A percentile compares a stretch with the other conserved stretches of the same genome.
These are phyloP conservation scores for Silurus glanis DNA, from an alignment of 2,113 vertebrate genomes.

Conservation along the genomic window DNA sequence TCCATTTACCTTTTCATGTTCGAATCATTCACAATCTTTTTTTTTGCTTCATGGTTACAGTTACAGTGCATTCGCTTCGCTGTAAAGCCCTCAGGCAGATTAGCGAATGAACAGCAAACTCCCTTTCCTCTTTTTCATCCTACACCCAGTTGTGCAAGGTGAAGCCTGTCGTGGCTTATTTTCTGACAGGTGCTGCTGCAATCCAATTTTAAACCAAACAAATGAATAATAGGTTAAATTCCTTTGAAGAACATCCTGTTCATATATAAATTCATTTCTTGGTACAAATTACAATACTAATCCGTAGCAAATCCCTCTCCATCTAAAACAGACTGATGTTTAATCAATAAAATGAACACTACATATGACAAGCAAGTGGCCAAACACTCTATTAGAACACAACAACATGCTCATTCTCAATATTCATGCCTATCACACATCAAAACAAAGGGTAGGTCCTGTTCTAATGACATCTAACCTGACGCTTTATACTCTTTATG, in stretches of 20 bases:
- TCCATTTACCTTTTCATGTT: neutral
- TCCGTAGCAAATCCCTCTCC: neutral
- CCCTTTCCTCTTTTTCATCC: slow-evolving; percentile 9
- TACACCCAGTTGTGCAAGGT: slow-evolving; percentile 13
- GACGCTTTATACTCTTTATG: slow-evolving; percentile 6
- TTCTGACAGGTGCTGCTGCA: neutral
- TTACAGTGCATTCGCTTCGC: neutral
- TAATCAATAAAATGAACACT: slow-evolving; percentile 28
- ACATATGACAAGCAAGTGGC: slow-evolving; percentile 39
- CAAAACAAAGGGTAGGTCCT: slow-evolving; percentile 32
- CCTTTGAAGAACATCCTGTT: neutral
- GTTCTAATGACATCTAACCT: slow-evolving; percentile 13
- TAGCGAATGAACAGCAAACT: neutral
- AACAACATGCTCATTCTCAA: slow-evolving; percentile 26
- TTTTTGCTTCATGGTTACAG: neutral
- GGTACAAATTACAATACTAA: neutral
- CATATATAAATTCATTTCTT: neutral
- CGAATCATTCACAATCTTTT: neutral
- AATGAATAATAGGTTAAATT: slow-evolving; percentile 3
- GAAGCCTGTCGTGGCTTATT: slow-evolving; percentile 28
- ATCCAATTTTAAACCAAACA: slow-evolving; percentile 3
- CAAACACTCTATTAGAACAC: slow-evolving; percentile 40
- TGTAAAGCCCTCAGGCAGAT: neutral
- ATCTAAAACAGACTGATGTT: slow-evolving; percentile 11
- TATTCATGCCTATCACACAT: slow-evolving; percentile 35